A percentile compares a stretch with the other conserved stretches of the same genome.
Conservation (phyloP, 2,113 vertebrate genomes). For the Bostrychus sinensis region DNA sequence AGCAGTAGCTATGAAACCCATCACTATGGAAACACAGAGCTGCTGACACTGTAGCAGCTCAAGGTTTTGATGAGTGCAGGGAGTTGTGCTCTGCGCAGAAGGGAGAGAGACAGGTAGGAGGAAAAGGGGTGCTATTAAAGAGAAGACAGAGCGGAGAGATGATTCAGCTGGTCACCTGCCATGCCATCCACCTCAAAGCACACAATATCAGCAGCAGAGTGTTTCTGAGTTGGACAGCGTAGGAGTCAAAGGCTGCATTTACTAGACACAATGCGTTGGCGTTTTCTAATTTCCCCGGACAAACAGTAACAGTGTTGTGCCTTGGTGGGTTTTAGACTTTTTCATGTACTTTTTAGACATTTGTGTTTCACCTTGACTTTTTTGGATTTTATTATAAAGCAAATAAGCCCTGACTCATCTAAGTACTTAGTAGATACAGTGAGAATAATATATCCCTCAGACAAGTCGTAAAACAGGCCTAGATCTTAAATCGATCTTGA, state of each 20-base stretch:
- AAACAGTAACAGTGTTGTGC: slow-evolving; percentile 29
- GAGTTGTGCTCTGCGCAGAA: slow-evolving; percentile 60
- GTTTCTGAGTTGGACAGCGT: slow-evolving; percentile 42
- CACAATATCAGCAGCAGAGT: slow-evolving; percentile 51
- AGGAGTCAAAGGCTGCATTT: slow-evolving; percentile 47
- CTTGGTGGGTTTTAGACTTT: slow-evolving; percentile 23
- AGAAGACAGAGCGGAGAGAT: slow-evolving; percentile 60
- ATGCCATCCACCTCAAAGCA: slow-evolving; percentile 45
- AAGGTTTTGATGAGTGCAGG: slow-evolving; percentile 73
- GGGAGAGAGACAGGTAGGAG: slow-evolving; percentile 58
- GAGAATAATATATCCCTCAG: slow-evolving; percentile 3
- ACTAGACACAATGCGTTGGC: slow-evolving; percentile 29
- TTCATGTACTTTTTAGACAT: not conserved
- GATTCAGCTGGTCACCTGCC: slow-evolving; percentile 69
- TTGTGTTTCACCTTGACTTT: not conserved
- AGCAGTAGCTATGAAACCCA: slow-evolving; percentile 51
- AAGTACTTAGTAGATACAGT: not conserved
- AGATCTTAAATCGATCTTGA: slow-evolving; percentile 12
- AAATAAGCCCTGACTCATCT: not conserved
- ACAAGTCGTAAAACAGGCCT: not conserved
- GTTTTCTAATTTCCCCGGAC: slow-evolving; percentile 46
- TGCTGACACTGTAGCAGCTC: slow-evolving; percentile 67
- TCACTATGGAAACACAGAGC: slow-evolving; percentile 74
- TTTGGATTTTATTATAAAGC: not conserved
- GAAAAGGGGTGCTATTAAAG: slow-evolving; percentile 63